Evolutionary conservation across 2,113 vertebrate species (phyloP).

Genomic region (Coptodon bakossiorum): DNA sequence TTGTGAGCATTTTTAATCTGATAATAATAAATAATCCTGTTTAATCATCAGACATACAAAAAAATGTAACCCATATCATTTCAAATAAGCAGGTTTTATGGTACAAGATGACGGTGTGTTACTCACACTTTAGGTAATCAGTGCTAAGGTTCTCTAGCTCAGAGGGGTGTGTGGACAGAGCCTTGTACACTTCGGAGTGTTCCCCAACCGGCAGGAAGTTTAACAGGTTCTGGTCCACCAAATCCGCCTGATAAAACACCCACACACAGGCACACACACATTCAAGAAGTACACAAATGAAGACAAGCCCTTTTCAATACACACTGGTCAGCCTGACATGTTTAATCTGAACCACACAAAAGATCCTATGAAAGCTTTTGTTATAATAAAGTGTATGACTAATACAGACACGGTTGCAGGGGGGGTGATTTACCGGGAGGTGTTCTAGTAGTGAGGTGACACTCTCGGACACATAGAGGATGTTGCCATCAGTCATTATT

Average conservation of each 20-base stretch:
- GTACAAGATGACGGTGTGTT: neutral
- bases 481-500: constrained; percentile 98
- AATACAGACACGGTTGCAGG: neutral
- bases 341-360: neutral
- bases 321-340: neutral
- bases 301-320: neutral
- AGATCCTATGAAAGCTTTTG: neutral
- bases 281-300: neutral
- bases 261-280: neutral
- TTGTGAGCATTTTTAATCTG: neutral
- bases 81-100: neutral
- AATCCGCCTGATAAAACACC: constrained; percentile 79
- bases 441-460: constrained; percentile 98
- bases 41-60: neutral
- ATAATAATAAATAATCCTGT: neutral
- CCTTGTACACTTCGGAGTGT: constrained; percentile 95
- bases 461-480: constrained; percentile 98
- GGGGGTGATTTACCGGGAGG: constrained; percentile 86
- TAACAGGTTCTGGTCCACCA: constrained; percentile 98
- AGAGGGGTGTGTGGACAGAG: constrained; percentile 83
- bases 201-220: constrained; percentile 96
- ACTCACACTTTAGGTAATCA: constrained; percentile 96
- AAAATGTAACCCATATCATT: neutral
- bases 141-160: constrained; percentile 84
- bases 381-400: neutral